Percentiles rank a stretch among this genome's conserved stretches.
Conservation (phyloP, 2,113 vertebrate genomes). For the Pollachius pollachius region DNA sequence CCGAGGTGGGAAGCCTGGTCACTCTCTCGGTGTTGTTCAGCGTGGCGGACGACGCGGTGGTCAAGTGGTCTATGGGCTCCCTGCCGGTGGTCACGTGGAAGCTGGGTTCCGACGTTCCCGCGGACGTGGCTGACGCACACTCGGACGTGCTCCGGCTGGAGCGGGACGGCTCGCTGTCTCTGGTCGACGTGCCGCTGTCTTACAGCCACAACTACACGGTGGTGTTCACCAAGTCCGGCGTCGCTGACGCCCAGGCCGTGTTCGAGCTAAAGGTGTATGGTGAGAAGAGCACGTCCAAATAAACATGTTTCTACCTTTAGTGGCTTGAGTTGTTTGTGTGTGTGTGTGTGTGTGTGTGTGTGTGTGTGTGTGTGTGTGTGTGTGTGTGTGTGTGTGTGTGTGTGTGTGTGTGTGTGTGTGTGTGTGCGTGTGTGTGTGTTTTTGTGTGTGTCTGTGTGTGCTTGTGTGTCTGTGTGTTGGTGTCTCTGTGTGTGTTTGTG, state of each 20-base stretch:
- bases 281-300: constrained; percentile 42
- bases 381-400: background rate
- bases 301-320: background rate
- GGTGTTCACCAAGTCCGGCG: constrained; percentile 53
- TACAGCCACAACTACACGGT: constrained; percentile 50
- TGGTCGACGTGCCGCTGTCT: constrained; percentile 37
- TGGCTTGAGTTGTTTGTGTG: background rate
- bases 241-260: background rate
- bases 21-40: constrained; percentile 58
- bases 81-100: constrained; percentile 55
- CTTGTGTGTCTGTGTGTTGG: background rate
- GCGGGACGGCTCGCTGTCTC: constrained; percentile 53
- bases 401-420: background rate
- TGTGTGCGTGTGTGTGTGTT: background rate
- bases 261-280: constrained; percentile 66
- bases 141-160: constrained; percentile 36
- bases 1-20: constrained; percentile 43
- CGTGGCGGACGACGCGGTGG: constrained; percentile 37
- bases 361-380: background rate
- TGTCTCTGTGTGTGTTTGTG: background rate
- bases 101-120: background rate
- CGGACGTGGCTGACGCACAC: constrained; percentile 15
- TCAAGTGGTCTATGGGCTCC: constrained; percentile 51
- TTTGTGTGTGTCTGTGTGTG: background rate
- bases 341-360: background rate